phyloP scores from a whole-genome alignment of 1,140 invertebrate species.

The Zaprionus kolodkinae region DNA sequence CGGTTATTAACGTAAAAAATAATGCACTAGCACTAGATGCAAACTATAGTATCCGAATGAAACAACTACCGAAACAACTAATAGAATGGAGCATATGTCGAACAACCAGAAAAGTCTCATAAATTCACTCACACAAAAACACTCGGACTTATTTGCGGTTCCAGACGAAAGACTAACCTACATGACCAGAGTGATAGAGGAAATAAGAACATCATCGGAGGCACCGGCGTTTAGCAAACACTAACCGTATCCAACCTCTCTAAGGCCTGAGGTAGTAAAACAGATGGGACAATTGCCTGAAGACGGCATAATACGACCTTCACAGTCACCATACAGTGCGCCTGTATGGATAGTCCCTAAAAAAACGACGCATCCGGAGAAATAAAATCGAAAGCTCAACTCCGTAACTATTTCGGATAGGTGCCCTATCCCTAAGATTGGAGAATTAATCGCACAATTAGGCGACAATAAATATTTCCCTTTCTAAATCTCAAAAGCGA shows the following conservation, averaged over 20 bases:
- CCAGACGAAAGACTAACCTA: conserved; percentile 28
- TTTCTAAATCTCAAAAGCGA: no score
- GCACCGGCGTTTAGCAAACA: not conserved
- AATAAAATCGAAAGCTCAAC: conserved; percentile 1
- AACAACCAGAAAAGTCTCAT: not conserved
- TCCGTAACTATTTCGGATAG: no score
- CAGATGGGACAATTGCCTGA: no score
- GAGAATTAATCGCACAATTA: no score
- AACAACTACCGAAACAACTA: no score
- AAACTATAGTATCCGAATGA: no score
- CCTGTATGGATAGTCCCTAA: not conserved
- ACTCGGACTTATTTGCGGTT: conserved; percentile 3
- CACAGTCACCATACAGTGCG: not conserved
- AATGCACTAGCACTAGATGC: no score
- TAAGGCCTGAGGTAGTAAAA: not conserved
- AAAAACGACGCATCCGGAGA: conserved; percentile 4
- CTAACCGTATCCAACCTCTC: not conserved
- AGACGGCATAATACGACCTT: no score
- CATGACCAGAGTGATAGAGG: conserved; percentile 11
- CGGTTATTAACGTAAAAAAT: no score
- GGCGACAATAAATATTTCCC: no score
- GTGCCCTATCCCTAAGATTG: no score
- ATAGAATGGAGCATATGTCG: not conserved
- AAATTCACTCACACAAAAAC: conserved; percentile 5
- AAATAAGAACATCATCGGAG: not conserved